Conservation (phyloP, 2,797 vertebrate genomes). For the Bradypus variegatus region DNA sequence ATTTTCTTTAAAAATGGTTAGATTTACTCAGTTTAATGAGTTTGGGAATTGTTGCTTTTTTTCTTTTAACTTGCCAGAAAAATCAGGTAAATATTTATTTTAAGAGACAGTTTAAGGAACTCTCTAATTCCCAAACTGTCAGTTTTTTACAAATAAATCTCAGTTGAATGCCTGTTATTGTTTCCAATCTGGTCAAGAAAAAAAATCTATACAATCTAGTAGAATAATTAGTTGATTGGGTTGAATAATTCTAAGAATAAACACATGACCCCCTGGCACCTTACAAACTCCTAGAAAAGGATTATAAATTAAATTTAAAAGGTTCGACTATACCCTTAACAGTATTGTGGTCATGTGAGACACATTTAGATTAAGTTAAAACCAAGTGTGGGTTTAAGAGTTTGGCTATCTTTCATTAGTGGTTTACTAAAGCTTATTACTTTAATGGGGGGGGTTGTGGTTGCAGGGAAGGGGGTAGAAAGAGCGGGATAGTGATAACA, state of each 20-base stretch:
- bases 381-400: slow-evolving; percentile 24
- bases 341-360: slow-evolving; percentile 41
- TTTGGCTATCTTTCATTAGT: slow-evolving; percentile 34
- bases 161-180: slow-evolving; percentile 49
- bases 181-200: slow-evolving; percentile 49
- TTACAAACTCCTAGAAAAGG: slow-evolving; percentile 41
- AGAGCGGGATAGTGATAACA: neutral
- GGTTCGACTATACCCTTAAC: slow-evolving; percentile 28
- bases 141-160: slow-evolving; percentile 50
- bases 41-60: slow-evolving; percentile 21
- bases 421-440: slow-evolving; percentile 22
- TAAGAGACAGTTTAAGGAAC: slow-evolving; percentile 60
- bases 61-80: slow-evolving; percentile 54
- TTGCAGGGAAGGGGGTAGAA: neutral
- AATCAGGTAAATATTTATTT: slow-evolving; percentile 61
- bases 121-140: slow-evolving; percentile 41
- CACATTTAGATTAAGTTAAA: slow-evolving; percentile 49
- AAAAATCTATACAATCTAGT: slow-evolving; percentile 49
- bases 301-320: slow-evolving; percentile 46
- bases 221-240: slow-evolving; percentile 60
- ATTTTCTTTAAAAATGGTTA: slow-evolving; percentile 53
- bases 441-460: neutral
- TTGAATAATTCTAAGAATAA: slow-evolving; percentile 53
- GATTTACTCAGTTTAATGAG: slow-evolving; percentile 53
- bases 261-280: slow-evolving; percentile 41